Evolutionary conservation across 2,113 vertebrate species (phyloP), one percentile per base, ranked within the genome.

Genomic region (Chaetorhynchus papuensis): DNA sequence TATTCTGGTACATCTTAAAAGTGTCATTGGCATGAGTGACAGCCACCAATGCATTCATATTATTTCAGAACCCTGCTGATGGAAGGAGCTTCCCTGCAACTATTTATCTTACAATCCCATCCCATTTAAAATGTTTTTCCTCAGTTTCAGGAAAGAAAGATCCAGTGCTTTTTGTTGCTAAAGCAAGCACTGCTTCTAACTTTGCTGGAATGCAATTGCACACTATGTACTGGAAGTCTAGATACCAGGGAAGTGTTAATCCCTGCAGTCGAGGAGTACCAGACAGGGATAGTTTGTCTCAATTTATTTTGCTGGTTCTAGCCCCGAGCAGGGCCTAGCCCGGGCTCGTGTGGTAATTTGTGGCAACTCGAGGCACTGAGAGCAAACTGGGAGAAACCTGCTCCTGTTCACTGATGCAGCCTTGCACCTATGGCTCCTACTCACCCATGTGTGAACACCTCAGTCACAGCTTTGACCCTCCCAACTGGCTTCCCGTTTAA

Each of bases 11-110:
- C 13, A 18, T 96, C 95, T 94, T 66, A 56, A 83, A 96, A 59
- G 85, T 85, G 95, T 84, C 89, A 76, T 42, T 69, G 15, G 15
- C 52, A 56, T 94, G 94, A 96, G 44, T 96, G 97, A 96, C 96
- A 97, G 57, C 75, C 21, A 74, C 84, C 89, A 80, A 56, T 79
- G 64, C 68, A 9, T 30, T 80, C 71, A 9, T 82, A 22, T 84
- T 75, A 59, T 41, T 75, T 90, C 90, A 79, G 84, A 86, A 74
- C 45, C 42, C 24, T 82, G 65, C 63, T 78, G 96, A 88, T 78
- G 86, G 94, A 92, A 88, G 45, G 83, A 90, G 64, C 69, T 47
- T 74, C 94, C 77, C 35, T 87, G 72, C 75, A 84, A 65, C 61
- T 88, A 39, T 80, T 95, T 86, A 64, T 53, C 87, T 97, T 97